A percentile compares a stretch with the other conserved stretches of the same genome.
Evolutionary conservation across 1,140 invertebrate species (phyloP).

Genomic region (Pseudomyrmex dendroicus): DNA sequence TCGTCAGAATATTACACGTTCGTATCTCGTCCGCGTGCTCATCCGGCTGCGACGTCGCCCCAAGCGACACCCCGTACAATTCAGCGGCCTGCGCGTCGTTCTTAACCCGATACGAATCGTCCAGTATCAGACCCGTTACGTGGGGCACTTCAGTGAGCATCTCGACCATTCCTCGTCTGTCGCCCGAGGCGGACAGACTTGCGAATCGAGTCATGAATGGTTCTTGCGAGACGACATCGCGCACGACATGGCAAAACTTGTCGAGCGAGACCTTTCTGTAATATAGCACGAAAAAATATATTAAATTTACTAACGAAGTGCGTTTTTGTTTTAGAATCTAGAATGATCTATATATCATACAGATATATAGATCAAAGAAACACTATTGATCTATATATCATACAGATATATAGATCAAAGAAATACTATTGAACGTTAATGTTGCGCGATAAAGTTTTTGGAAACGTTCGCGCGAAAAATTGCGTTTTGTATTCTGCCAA

Average conservation of each 20-base stretch:
- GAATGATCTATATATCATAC: too few relatives aligned
- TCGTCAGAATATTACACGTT: slow-evolving; percentile 67
- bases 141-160: slow-evolving; percentile 70
- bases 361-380: too few relatives aligned
- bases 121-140: slow-evolving; percentile 65
- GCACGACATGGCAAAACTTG: slow-evolving; percentile 49
- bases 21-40: slow-evolving; percentile 22
- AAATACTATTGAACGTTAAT: too few relatives aligned
- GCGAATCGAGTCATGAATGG: slow-evolving; percentile 68
- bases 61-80: slow-evolving; percentile 61
- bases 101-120: slow-evolving; percentile 74
- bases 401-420: too few relatives aligned
- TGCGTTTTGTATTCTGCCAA: too few relatives aligned
- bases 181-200: slow-evolving; percentile 69
- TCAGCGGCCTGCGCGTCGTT: slow-evolving; percentile 70
- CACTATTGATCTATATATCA: too few relatives aligned
- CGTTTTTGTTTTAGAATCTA: neutral
- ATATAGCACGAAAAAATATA: slow-evolving; percentile 8
- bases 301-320: neutral
- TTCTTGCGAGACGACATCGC: slow-evolving; percentile 30
- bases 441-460: too few relatives aligned
- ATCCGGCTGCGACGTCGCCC: neutral
- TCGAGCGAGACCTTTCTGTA: slow-evolving; percentile 49
- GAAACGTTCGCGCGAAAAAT: too few relatives aligned
- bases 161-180: slow-evolving; percentile 78